Percentiles rank a stretch among this genome's conserved stretches.
Evolutionary conservation across 2,797 vertebrate genomes (phyloP).

Genomic region (Halcyon leucocephala): DNA sequence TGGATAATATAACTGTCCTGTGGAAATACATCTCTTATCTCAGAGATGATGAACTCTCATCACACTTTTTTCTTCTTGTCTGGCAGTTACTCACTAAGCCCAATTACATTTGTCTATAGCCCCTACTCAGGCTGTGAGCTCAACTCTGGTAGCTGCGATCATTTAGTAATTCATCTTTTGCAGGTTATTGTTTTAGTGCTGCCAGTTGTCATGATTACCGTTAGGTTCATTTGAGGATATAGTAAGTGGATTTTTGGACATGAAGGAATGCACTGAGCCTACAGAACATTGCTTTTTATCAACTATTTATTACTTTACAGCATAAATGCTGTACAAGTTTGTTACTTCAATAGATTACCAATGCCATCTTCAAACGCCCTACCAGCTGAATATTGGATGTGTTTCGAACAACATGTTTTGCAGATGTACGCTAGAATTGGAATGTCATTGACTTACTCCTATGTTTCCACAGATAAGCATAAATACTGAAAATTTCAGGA

Average conservation of each 20-base stretch:
- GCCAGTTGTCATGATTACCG: background rate
- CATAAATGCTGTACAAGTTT: background rate
- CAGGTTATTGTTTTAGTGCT: slow-evolving; percentile 34
- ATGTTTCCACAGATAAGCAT: background rate
- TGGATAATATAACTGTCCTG: background rate
- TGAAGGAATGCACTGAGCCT: background rate
- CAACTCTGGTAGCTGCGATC: background rate
- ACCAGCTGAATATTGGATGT: background rate
- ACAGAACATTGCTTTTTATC: background rate
- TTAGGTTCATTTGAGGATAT: slow-evolving; percentile 47
- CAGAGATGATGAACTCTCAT: background rate
- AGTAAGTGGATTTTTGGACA: slow-evolving; percentile 30
- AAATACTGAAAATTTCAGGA: background rate
- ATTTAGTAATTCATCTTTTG: slow-evolving; percentile 21
- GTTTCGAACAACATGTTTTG: background rate
- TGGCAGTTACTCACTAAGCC: slow-evolving; percentile 3
- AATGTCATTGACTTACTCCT: background rate
- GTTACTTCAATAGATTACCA: background rate
- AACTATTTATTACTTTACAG: slow-evolving; percentile 2
- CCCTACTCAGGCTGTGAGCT: background rate
- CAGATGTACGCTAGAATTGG: background rate
- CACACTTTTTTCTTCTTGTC: background rate
- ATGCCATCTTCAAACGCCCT: background rate
- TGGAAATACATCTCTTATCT: background rate
- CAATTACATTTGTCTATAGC: background rate